Evolutionary conservation across 2,113 vertebrate species (phyloP).

Genomic region (Carassius carassius): DNA sequence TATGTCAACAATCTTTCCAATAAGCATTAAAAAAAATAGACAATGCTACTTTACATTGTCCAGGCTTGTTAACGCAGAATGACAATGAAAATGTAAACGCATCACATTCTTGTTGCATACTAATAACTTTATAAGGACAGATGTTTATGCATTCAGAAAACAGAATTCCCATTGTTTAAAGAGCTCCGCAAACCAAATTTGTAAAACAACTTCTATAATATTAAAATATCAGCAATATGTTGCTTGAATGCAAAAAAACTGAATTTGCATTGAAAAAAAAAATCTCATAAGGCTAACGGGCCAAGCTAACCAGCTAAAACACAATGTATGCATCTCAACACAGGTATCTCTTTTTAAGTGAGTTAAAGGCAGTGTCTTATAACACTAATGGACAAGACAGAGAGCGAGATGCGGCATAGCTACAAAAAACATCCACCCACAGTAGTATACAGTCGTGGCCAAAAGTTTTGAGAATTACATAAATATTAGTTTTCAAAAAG

Average conservation of each 20-base stretch:
- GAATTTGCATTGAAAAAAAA: not conserved
- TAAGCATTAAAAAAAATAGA: not conserved
- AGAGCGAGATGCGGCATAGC: not conserved
- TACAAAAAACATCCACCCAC: not conserved
- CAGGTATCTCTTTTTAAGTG: not conserved
- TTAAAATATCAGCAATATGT: not conserved
- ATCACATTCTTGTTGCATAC: not conserved
- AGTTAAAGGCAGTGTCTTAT: not conserved
- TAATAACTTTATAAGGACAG: not conserved
- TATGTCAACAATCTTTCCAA: not conserved
- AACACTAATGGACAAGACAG: not conserved
- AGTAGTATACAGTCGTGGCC: too few species aligned
- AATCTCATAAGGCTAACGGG: not conserved
- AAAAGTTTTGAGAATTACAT: too few species aligned
- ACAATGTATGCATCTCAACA: not conserved
- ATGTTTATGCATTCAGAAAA: not conserved
- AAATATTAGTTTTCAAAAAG: too few species aligned
- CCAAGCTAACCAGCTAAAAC: not conserved
- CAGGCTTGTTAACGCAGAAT: not conserved
- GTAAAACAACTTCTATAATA: not conserved
- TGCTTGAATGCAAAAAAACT: too few species aligned
- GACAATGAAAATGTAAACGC: not conserved
- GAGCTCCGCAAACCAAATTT: not conserved
- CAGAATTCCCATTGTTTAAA: not conserved
- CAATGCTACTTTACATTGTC: not conserved